Percentiles rank a stretch among this genome's conserved stretches.
phyloP scores from a whole-genome alignment of 2,888 invertebrate genomes.

The Luffia ferchaultella region DNA sequence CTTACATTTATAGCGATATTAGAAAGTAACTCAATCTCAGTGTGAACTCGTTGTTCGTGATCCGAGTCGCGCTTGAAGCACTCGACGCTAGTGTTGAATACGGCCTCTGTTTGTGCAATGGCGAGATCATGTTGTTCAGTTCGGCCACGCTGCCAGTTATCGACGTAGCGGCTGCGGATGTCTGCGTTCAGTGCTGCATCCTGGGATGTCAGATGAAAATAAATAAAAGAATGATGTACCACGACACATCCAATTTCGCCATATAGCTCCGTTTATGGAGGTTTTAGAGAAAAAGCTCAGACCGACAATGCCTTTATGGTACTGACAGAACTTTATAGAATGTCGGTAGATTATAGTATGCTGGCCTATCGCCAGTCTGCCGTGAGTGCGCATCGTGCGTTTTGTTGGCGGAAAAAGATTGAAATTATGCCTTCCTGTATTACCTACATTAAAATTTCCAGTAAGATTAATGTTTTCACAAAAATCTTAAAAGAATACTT shows the following conservation, averaged over 20 bases:
- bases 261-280: background rate
- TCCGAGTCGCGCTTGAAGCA: conserved; percentile 31
- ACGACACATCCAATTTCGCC: too few species aligned
- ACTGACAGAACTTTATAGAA: background rate
- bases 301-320: background rate
- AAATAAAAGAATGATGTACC: too few species aligned
- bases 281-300: background rate
- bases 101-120: conserved; percentile 25
- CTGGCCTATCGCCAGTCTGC: too few species aligned
- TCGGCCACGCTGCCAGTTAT: conserved; percentile 39
- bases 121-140: conserved; percentile 33
- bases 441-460: too few species aligned
- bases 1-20: conserved; percentile 36
- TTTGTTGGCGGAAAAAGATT: too few species aligned
- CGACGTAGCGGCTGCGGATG: conserved; percentile 31
- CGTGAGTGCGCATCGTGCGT: too few species aligned
- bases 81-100: conserved; percentile 23
- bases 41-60: conserved; percentile 38
- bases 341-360: too few species aligned
- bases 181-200: conserved; percentile 27
- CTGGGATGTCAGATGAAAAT: conserved; percentile 18
- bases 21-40: conserved; percentile 38
- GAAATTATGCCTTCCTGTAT: too few species aligned
- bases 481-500: too few species aligned
- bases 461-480: too few species aligned